Base-by-base conservation (phyloP, 2,797 vertebrate species). In the Hippoglossus hippoglossus region DNA sequence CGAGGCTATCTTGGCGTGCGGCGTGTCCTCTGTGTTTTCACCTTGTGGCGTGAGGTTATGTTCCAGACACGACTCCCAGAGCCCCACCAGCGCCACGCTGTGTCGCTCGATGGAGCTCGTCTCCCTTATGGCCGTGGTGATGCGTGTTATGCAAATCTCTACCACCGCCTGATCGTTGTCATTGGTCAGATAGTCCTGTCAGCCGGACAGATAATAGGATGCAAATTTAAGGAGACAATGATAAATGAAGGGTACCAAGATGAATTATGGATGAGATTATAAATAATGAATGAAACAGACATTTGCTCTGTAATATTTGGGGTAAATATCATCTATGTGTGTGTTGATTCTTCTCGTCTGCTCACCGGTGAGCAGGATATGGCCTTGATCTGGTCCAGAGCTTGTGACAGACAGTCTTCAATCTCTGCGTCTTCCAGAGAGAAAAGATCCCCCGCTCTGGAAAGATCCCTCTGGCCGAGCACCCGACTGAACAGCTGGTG, bases 81-180 rank as follows among this genome's bases (percentile, higher is more conserved):
- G 95, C 0, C 93, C 94, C 88, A 99, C 96, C 0, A 99, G 94
- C 1, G 98, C 96, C 0, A 53, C 85, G 3, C 96, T 95, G 0
- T 99, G 98, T 22, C 79, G 94, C 16, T 97, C 96, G 5, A 98
- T 97, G 24, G 97, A 97, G 0, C 95, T 90, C 0, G 97, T 98
- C 85, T 97, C 97, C 68, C 97, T 91, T 74, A 99, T 96, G 67
- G 98, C 98, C 0, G 96, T 95, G 67, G 98, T 99, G 89, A 99
- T 96, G 41, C 98, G 94, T 0, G 96, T 99, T 85, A 99, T 93
- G 90, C 98, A 99, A 89, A 99, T 98, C 87, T 99, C 98, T 83
- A 99, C 97, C 88, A 99, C 97, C 0, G 98, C 97, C 92, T 99
- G 98, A 93, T 98, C 96, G 0, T 99, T 99, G 94, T 96, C 96